Percentiles rank a stretch among this genome's conserved stretches.
phyloP scores from a whole-genome alignment of 2,888 invertebrate genomes.

The Kuschelorhynchus macadamiae region DNA sequence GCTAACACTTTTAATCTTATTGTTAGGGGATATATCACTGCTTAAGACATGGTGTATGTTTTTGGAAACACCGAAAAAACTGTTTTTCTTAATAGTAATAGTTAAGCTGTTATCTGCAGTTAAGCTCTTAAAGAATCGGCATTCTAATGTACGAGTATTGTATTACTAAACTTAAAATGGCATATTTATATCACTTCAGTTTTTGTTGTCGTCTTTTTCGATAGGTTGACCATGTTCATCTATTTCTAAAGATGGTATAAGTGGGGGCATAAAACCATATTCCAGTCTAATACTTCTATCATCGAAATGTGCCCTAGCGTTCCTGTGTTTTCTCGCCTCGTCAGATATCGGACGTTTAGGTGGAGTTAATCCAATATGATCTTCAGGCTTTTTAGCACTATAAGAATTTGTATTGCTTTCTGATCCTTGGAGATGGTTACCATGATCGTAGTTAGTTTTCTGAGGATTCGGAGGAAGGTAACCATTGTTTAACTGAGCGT shows the following conservation, averaged over 20 bases:
- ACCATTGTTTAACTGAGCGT: constrained; percentile 47
- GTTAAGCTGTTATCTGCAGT: no score
- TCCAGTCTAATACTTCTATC: constrained; percentile 81
- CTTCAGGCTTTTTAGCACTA: constrained; percentile 55
- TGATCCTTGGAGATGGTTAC: constrained; percentile 28
- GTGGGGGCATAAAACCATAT: constrained; percentile 86
- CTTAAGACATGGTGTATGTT: no score
- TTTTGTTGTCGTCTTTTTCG: constrained; percentile 59
- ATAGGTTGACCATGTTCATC: constrained; percentile 81
- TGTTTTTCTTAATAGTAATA: no score
- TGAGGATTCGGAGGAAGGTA: constrained; percentile 48
- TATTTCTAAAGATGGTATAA: constrained; percentile 85
- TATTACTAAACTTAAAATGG: constrained; percentile 22
- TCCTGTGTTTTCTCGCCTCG: constrained; percentile 55
- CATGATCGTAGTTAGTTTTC: not conserved
- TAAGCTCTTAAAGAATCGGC: no score
- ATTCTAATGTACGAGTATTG: no score
- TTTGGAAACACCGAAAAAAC: no score
- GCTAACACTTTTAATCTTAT: no score
- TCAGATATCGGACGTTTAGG: constrained; percentile 59
- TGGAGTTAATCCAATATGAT: constrained; percentile 73
- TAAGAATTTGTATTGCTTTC: constrained; percentile 37
- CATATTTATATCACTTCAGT: constrained; percentile 16
- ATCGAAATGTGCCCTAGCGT: constrained; percentile 71
- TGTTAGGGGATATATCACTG: no score